Conservation (phyloP, 2,797 vertebrate genomes). For the Clarias fuscus region DNA sequence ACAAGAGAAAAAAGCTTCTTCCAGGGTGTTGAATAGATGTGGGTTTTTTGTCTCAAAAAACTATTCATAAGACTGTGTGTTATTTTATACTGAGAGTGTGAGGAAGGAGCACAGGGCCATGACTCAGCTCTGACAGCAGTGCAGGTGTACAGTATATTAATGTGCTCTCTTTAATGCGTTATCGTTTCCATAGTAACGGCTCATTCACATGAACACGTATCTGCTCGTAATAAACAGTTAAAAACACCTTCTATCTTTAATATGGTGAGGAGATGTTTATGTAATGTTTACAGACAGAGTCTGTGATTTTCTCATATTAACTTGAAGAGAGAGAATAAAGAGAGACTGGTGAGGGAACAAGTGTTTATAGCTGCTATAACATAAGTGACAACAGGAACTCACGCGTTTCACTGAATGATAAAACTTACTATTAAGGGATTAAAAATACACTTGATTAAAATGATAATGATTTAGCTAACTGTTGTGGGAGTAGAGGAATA, state of each 20-base stretch:
- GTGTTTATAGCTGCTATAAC: neutral
- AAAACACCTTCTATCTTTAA: neutral
- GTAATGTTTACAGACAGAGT: neutral
- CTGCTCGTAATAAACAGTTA: neutral
- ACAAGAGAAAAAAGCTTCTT: neutral
- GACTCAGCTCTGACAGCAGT: neutral
- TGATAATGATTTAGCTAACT: neutral
- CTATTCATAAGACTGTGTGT: conserved; percentile 3
- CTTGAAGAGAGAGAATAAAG: neutral
- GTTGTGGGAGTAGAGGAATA: neutral
- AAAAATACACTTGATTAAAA: neutral
- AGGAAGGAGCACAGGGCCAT: neutral
- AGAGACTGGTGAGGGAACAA: neutral
- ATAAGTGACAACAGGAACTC: neutral
- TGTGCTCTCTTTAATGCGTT: neutral
- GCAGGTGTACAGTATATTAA: conserved; percentile 11
- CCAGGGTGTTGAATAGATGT: neutral
- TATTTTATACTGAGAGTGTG: neutral
- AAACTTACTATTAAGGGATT: neutral
- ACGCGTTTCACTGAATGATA: neutral
- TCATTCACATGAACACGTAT: neutral
- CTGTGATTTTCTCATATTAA: neutral
- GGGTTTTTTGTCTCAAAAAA: neutral
- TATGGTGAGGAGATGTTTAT: neutral
- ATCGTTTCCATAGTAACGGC: neutral